phyloP scores from a whole-genome alignment of 2,797 vertebrate genomes.

The Onychomys arenicola region DNA sequence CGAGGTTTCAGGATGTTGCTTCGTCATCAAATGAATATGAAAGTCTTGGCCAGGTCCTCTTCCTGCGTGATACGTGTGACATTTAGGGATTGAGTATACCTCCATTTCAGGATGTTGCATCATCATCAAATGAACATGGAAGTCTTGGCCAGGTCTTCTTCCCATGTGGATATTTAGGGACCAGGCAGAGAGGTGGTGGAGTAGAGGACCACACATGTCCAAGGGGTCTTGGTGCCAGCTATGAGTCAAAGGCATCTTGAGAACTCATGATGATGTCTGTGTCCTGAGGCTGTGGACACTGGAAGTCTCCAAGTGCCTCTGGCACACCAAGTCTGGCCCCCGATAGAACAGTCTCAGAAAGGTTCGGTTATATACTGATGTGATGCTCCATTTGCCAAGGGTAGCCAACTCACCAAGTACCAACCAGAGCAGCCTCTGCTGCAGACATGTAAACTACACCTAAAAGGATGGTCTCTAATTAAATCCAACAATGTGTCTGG shows the following conservation, averaged over 20 bases:
- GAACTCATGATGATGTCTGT: background rate
- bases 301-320: background rate
- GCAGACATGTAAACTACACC: background rate
- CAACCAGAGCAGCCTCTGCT: too few relatives aligned
- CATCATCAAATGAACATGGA: background rate
- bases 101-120: background rate
- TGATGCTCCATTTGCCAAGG: background rate
- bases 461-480: background rate
- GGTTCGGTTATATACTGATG: fast-evolving
- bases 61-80: fast-evolving
- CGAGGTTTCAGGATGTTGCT: background rate
- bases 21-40: background rate
- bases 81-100: background rate
- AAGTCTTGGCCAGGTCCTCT: background rate
- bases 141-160: background rate
- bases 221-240: background rate
- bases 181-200: background rate
- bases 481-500: background rate
- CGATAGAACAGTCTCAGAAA: background rate
- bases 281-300: background rate
- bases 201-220: background rate
- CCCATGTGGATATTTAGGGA: background rate
- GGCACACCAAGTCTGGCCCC: background rate
- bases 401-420: background rate
- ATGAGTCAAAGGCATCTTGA: background rate